These are phyloP conservation scores for Atherinomorus stipes DNA, from an alignment of 2,113 vertebrate species.

Conservation along the genomic window DNA sequence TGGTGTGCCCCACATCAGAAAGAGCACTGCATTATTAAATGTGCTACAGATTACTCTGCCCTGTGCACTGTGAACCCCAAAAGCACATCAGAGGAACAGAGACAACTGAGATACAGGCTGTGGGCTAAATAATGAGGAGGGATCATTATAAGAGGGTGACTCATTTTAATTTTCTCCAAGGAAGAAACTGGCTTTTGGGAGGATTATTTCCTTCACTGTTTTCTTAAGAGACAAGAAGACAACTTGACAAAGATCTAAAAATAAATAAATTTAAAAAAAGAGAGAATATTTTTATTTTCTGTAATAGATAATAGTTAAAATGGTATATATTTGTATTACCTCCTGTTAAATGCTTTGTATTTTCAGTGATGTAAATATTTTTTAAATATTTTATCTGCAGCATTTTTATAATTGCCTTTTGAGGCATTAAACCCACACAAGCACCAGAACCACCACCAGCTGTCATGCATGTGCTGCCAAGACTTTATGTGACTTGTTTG, in stretches of 20 bases:
- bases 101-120: neutral
- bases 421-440: neutral
- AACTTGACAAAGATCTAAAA: neutral
- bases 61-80: conserved; percentile 49
- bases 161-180: conserved; percentile 7
- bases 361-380: too few relatives aligned
- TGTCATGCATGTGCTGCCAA: neutral
- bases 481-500: too few relatives aligned
- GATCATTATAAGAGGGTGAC: neutral
- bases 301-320: neutral
- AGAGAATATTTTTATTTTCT: neutral
- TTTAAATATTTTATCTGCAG: neutral
- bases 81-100: conserved; percentile 33
- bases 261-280: neutral
- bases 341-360: neutral
- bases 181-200: neutral
- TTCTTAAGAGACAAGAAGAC: neutral
- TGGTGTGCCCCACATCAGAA: conserved; percentile 63
- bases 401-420: neutral
- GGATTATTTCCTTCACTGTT: conserved; percentile 1
- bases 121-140: conserved; percentile 25
- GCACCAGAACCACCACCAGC: neutral
- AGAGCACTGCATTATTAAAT: conserved; percentile 77
- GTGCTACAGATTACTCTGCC: conserved; percentile 61
- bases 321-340: too few relatives aligned